Conservation (phyloP, 2,888 invertebrate genomes). For the Drosophila antonietae region DNA sequence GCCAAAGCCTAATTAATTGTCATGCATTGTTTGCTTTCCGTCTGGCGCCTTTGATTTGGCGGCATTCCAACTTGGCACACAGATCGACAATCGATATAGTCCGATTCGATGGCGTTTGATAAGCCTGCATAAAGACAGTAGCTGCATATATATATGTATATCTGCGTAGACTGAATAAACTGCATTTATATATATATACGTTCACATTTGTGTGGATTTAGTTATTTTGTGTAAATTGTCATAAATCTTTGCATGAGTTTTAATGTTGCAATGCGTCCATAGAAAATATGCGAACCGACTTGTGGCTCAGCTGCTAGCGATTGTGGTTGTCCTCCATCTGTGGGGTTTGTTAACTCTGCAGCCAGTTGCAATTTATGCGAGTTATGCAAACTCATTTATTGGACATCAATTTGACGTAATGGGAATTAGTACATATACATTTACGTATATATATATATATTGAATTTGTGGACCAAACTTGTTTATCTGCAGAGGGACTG, state of each 20-base stretch:
- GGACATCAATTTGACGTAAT: slow-evolving; percentile 77
- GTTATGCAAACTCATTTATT: slow-evolving; percentile 68
- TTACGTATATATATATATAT: slow-evolving; percentile 3
- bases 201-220: slow-evolving; percentile 19
- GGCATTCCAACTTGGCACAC: slow-evolving; percentile 72
- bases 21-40: slow-evolving; percentile 67
- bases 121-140: slow-evolving; percentile 39
- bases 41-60: slow-evolving; percentile 62
- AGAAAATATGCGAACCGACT: slow-evolving; percentile 33
- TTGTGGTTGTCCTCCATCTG: slow-evolving; percentile 77
- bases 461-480: slow-evolving; percentile 32
- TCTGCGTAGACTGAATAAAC: not conserved
- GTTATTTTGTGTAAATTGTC: slow-evolving; percentile 52
- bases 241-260: slow-evolving; percentile 71
- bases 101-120: slow-evolving; percentile 45
- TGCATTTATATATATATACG: not conserved
- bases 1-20: slow-evolving; percentile 75
- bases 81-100: slow-evolving; percentile 43
- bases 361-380: slow-evolving; percentile 65
- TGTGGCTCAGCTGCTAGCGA: slow-evolving; percentile 53
- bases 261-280: slow-evolving; percentile 37
- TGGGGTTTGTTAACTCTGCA: slow-evolving; percentile 26
- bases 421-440: slow-evolving; percentile 45
- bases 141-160: slow-evolving; percentile 13
- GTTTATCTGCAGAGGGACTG: slow-evolving; percentile 32